Conservation (phyloP, 1,140 invertebrate genomes). For the Trachelipus rathkii region DNA sequence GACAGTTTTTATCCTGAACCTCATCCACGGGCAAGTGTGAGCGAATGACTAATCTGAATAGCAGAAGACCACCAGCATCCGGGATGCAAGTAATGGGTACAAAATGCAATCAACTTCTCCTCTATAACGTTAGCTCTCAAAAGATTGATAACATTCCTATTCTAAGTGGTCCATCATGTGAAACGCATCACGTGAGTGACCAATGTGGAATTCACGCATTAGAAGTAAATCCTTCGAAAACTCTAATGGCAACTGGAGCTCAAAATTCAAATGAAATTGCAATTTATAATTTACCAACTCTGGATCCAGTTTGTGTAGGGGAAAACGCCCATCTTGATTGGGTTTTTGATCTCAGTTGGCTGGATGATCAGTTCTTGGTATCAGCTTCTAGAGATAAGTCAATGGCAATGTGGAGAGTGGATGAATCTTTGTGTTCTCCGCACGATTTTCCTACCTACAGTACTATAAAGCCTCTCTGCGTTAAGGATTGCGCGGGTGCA, state of each 20-base stretch:
- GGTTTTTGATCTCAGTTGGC: constrained; percentile 93
- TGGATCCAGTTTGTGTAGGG: constrained; percentile 91
- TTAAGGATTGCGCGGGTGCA: constrained; percentile 40
- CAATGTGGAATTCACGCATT: constrained; percentile 82
- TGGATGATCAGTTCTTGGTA: constrained; percentile 92
- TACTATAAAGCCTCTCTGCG: constrained; percentile 34
- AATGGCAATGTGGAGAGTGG: constrained; percentile 56
- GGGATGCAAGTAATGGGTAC: constrained; percentile 95
- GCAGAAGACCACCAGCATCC: too few species aligned
- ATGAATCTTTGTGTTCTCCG: constrained; percentile 29
- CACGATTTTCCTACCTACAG: constrained; percentile 28
- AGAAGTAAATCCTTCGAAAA: constrained; percentile 87
- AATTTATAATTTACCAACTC: constrained; percentile 83
- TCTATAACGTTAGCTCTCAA: background rate
- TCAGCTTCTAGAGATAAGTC: constrained; percentile 83
- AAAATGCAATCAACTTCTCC: constrained; percentile 83
- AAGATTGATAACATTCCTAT: constrained; percentile 67
- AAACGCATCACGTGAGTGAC: constrained; percentile 45
- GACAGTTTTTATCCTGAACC: too few species aligned
- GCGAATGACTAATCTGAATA: too few species aligned
- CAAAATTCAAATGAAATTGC: constrained; percentile 88
- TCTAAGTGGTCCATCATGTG: constrained; percentile 52
- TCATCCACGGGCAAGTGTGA: too few species aligned
- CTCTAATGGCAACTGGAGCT: constrained; percentile 85
- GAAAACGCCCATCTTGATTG: constrained; percentile 87